Evolutionary conservation across 2,797 vertebrate genomes (phyloP).

Genomic region (Serranus cabrilla): DNA sequence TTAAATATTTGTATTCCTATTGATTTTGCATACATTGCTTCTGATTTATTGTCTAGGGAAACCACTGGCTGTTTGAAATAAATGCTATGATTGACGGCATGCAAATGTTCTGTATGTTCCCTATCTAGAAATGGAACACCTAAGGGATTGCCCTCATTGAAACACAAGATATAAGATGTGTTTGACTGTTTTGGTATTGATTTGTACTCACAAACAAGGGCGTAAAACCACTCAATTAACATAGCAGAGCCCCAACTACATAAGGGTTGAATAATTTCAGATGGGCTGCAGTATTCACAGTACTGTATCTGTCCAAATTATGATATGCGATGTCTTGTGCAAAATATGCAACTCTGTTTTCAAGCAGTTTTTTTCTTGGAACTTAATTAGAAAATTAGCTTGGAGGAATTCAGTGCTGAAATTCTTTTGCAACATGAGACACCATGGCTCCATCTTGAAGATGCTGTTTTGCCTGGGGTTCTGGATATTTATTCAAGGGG

Average conservation of each 20-base stretch:
- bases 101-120: not conserved
- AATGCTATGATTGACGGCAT: not conserved
- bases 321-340: slow-evolving; percentile 12
- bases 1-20: not conserved
- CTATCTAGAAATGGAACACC: not conserved
- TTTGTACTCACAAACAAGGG: slow-evolving; percentile 3
- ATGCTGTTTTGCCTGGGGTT: slow-evolving; percentile 29
- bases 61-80: slow-evolving; percentile 1
- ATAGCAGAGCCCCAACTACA: slow-evolving; percentile 1
- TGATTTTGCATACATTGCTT: not conserved
- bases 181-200: not conserved
- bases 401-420: slow-evolving; percentile 42
- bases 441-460: slow-evolving; percentile 8
- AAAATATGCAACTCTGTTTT: slow-evolving; percentile 30
- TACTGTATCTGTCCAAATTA: slow-evolving; percentile 5
- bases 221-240: slow-evolving; percentile 8
- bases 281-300: not conserved
- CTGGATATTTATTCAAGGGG: slow-evolving; percentile 45
- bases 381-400: slow-evolving; percentile 49
- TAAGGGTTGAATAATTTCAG: not conserved
- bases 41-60: not conserved
- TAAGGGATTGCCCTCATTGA: slow-evolving; percentile 9
- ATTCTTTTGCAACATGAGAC: slow-evolving; percentile 35
- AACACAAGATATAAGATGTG: not conserved
- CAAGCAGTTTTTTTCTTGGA: slow-evolving; percentile 19